These are phyloP conservation scores for Podocnemis expansa DNA, from an alignment of 2,113 vertebrate genomes.

Conservation along the genomic window DNA sequence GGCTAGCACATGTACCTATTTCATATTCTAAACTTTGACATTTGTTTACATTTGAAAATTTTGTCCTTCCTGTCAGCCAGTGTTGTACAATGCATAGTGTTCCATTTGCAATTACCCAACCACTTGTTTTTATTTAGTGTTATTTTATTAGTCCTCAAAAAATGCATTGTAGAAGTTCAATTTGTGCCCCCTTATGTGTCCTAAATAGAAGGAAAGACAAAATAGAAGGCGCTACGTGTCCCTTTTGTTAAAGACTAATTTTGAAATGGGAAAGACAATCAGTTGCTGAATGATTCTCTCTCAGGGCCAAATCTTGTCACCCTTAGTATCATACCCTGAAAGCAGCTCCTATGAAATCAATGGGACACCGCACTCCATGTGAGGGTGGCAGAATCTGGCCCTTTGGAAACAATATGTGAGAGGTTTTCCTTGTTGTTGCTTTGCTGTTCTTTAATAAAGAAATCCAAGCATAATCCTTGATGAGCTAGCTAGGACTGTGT, in stretches of 20 bases:
- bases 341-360: neutral
- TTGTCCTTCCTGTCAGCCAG: neutral
- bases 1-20: neutral
- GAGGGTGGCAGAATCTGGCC: neutral
- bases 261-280: neutral
- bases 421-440: neutral
- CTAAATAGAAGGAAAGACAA: neutral
- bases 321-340: neutral
- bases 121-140: neutral
- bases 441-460: neutral
- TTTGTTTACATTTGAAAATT: neutral
- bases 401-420: neutral
- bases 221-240: neutral
- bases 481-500: conserved; percentile 53
- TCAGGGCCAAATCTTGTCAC: neutral
- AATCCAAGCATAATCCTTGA: neutral
- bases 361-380: neutral
- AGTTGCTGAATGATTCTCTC: neutral
- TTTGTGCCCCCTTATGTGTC: neutral
- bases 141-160: neutral
- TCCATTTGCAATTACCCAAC: neutral
- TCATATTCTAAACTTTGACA: neutral
- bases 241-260: neutral
- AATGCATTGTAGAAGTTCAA: neutral
- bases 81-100: neutral